phyloP scores from a whole-genome alignment of 2,888 invertebrate species.

The Lissonota sp. region DNA sequence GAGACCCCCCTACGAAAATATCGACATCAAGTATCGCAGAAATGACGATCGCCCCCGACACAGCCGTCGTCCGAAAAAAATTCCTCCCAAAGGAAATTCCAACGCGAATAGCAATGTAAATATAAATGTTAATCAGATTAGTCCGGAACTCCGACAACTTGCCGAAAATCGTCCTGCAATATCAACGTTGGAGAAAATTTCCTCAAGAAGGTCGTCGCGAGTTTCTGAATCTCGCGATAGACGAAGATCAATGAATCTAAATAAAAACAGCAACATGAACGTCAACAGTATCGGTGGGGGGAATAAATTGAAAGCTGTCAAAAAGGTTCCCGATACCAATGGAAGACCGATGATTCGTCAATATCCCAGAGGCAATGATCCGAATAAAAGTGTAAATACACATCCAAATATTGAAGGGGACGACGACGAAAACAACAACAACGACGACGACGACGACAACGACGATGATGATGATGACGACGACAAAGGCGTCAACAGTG shows the following conservation, averaged over 20 bases:
- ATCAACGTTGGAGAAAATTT: background rate
- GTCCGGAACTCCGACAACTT: background rate
- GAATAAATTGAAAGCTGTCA: background rate
- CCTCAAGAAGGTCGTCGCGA: background rate
- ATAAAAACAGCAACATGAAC: background rate
- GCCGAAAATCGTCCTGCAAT: background rate
- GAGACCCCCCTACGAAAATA: background rate
- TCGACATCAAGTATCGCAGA: background rate
- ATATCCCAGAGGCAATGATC: background rate
- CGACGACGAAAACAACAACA: too few relatives aligned
- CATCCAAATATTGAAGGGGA: conserved; percentile 36
- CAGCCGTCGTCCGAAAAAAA: background rate
- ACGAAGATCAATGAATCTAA: background rate
- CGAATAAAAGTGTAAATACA: conserved; percentile 8
- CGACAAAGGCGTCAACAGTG: too few relatives aligned
- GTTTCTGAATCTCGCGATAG: background rate
- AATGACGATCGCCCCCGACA: background rate
- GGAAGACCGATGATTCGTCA: background rate
- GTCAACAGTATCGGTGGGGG: background rate
- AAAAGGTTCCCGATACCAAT: background rate
- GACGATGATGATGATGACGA: background rate
- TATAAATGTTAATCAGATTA: background rate
- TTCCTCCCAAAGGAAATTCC: background rate
- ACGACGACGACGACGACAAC: background rate
- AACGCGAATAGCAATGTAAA: conserved; percentile 4